phyloP scores from a whole-genome alignment of 2,797 vertebrate species.

The Agapornis canus region DNA sequence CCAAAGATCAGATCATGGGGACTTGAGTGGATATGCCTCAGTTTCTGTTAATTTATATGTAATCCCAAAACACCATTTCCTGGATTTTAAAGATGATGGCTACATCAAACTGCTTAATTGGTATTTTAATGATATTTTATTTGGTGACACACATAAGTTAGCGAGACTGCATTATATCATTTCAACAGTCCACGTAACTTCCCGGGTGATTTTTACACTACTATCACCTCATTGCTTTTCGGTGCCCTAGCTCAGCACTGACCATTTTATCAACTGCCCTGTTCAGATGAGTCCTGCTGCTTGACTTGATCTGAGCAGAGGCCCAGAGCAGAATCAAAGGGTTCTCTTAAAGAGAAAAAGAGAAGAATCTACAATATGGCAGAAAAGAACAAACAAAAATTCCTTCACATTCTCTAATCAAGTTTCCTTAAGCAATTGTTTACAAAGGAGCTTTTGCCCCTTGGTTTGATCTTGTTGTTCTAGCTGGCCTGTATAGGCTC shows the following conservation, averaged over 20 bases:
- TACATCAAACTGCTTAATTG: not conserved
- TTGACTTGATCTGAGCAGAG: not conserved
- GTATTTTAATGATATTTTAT: not conserved
- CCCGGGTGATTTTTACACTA: not conserved
- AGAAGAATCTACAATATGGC: not conserved
- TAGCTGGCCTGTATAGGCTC: rapidly evolving
- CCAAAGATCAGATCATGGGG: not conserved
- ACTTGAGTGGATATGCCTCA: not conserved
- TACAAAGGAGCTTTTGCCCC: not conserved
- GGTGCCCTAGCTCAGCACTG: not conserved
- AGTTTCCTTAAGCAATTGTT: not conserved
- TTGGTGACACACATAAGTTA: not conserved
- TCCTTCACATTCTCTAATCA: not conserved
- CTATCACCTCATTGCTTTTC: not conserved
- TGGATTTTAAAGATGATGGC: not conserved
- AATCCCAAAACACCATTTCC: not conserved
- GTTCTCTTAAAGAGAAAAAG: not conserved
- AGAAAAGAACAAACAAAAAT: not conserved
- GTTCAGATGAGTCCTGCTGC: not conserved
- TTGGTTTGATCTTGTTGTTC: not conserved
- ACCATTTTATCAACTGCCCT: not conserved
- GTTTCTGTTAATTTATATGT: not conserved
- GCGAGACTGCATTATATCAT: not conserved
- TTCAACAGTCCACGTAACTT: not conserved
- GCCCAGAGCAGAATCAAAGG: not conserved